Base-by-base conservation (phyloP, 2,797 vertebrate species). In the Sebastiscus tertius region DNA sequence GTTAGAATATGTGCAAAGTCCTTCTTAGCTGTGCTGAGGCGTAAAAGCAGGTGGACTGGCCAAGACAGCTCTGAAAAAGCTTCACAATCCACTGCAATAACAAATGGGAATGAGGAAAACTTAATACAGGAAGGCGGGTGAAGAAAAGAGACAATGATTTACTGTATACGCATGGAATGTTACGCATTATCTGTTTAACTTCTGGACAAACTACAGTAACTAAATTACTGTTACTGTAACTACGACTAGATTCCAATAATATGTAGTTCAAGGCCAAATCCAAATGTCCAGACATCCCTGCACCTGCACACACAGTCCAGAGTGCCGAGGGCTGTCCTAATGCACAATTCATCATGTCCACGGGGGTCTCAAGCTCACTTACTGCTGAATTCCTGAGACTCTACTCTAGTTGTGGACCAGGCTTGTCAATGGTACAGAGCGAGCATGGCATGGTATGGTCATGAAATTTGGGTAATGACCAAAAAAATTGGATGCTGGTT, bases 1-100 rank as follows among this genome's bases (percentile, higher is more conserved):
- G 72, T 78, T 82, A 73, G 63, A 86, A 83, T 76, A 62, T 61
- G 34, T 36, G 42, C 34, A 67, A 72, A 77, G 31, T 66, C 60
- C 36, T 76, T 84, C 67, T 67, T 42, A 65, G 77, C 46, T 54
- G 54, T 9, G 56, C 31, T 65, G 55, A 67, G 12, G 74, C 29
- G 36, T 66, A 55, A 22, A 72, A 64, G 55, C 61, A 80, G 58
- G 78, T 60, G 24, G 70, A 72, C 5, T 13, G 29, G 42, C n/a
- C 42, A 33, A 49, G 39, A 62, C 11, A 46, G 65, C 34, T 62
- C 12, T 67, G 49, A 66, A 34, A 72, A n/a, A 66, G 20, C 42
- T 18, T 54, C 33, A 60, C 64, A 65, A 75, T 61, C 5, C 10
- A 67, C 64, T 20, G 18, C 14, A 54, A 77, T 14, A 70, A 78